Evolutionary conservation across 2,888 invertebrate genomes (phyloP), one percentile per base, ranked within the genome.

Genomic region (Microlaimidae sp.): DNA sequence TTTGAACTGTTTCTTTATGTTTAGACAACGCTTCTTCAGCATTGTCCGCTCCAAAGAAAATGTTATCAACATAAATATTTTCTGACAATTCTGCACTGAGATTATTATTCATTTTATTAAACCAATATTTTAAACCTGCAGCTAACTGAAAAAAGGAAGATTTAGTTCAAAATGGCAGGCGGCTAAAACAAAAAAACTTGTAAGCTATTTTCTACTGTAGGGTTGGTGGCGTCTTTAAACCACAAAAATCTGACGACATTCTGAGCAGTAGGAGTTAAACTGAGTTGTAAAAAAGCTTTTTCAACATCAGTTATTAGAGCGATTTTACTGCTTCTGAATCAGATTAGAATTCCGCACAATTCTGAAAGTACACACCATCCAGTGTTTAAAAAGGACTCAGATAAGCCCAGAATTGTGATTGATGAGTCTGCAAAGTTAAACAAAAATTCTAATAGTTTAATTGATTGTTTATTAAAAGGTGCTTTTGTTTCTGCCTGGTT

Each of bases 101-200:
- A 3, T 24, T 4, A 5, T 17, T 23, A 27, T 46, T 24, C 7
- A 5, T 13, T 17, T 21, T 17, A 5, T 13, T 17, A 7, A 28
- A 17, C 10, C 27, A 32, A 28, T 27, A 38, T n/a, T 49, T 4
- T 47, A n/a, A n/a, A n/a, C n/a, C n/a, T n/a, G n/a, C n/a, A n/a
- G n/a, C n/a, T n/a, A n/a, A n/a, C n/a, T n/a, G n/a, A 26, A 46
- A 52, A 4, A 47, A 47, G 24, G 27, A 27, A 4, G 32, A 26
- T n/a, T 32, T 47, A 7, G 47, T 4, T 19, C 52, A 46, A 47
- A 52, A 52, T 10, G 52, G 46, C 7, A 52, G 32, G 29, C 52
- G 5, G 21, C 23, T 3, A 24, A 52, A 52, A 3, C 52, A 23
- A 47, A n/a, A 25, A 52, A 5, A 21, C 17, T 5, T n/a, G 10